phyloP scores from a whole-genome alignment of 2,113 vertebrate genomes.

The Grus americana region DNA sequence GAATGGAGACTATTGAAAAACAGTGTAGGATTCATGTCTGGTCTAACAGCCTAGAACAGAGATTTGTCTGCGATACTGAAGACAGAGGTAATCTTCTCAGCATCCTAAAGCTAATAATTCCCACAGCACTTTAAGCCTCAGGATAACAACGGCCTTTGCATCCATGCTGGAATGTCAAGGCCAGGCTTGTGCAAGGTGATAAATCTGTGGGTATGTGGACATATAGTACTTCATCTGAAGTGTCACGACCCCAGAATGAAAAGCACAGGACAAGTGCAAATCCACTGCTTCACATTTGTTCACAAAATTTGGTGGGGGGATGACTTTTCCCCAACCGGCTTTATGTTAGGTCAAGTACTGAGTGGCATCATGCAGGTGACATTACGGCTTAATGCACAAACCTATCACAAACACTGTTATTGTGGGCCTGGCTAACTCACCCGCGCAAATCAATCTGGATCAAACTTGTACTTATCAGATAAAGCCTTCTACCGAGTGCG shows the following conservation, averaged over 20 bases:
- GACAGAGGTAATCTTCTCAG: not conserved
- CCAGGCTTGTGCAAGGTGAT: not conserved
- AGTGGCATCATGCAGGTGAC: not conserved
- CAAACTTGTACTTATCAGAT: not conserved
- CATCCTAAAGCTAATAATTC: not conserved
- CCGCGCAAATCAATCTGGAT: not conserved
- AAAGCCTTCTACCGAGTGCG: not conserved
- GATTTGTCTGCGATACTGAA: not conserved
- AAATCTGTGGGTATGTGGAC: not conserved
- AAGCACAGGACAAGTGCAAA: not conserved
- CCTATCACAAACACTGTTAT: not conserved
- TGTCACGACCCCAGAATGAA: not conserved
- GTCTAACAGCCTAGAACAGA: not conserved
- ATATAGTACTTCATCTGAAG: not conserved
- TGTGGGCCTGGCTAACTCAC: not conserved
- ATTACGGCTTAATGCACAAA: not conserved
- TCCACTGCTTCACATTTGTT: not conserved
- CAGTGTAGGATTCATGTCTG: not conserved
- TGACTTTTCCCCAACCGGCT: not conserved
- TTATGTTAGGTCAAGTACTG: not conserved
- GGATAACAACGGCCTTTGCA: not conserved
- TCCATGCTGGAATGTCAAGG: not conserved
- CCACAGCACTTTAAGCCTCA: not conserved
- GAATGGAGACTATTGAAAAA: not conserved
- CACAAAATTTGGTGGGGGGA: not conserved